Base-by-base conservation (phyloP, 2,888 invertebrate species). In the Diadegma fenestrale region DNA sequence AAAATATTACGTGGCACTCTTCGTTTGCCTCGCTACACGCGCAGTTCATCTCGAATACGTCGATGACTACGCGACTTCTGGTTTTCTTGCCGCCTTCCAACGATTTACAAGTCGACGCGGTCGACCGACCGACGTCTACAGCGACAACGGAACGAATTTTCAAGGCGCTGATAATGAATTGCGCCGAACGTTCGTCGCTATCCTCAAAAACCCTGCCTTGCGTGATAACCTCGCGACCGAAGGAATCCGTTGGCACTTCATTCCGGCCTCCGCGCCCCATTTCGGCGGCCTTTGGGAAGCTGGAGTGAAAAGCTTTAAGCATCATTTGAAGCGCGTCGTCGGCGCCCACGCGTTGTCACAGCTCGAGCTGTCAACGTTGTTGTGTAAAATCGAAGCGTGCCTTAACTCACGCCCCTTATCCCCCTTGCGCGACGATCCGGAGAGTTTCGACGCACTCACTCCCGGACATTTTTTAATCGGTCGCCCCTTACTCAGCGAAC, bases 241-340 rank as follows among this genome's bases (percentile, higher is more conserved):
- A 0, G 66, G 22, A 37, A 80, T 61, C 2, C 30, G 12, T 0
- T 77, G 90, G 89, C 69, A 89, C 26, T 91, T 90, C 61, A 88
- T 89, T 54, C 88, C 89, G 5, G 81, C 89, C 17, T 69, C 82
- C 6, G 87, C 88, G 1, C 90, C 89, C 5, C 89, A 91, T 58
- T 89, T 89, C 51, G 90, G 90, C 0, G 90, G 91, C 0, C 71
- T 90, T 3, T 90, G 89, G 89, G 90, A 91, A 64, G 86, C 88
- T 4, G 88, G 88, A 1, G 88, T 90, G 0, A 89, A 90, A 66
- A 86, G 86, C 5, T 87, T 89, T 0, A 92, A 92, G 72, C 51
- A 79, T 63, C 89, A 91, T 80, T 61, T 91, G n/a, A 82, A 84
- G 26, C 72, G 89, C 7, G 81, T 89, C 0, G 61, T 88, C 1